These are phyloP conservation scores for Fundulus diaphanus DNA, from an alignment of 2,797 vertebrate species.

Conservation along the genomic window DNA sequence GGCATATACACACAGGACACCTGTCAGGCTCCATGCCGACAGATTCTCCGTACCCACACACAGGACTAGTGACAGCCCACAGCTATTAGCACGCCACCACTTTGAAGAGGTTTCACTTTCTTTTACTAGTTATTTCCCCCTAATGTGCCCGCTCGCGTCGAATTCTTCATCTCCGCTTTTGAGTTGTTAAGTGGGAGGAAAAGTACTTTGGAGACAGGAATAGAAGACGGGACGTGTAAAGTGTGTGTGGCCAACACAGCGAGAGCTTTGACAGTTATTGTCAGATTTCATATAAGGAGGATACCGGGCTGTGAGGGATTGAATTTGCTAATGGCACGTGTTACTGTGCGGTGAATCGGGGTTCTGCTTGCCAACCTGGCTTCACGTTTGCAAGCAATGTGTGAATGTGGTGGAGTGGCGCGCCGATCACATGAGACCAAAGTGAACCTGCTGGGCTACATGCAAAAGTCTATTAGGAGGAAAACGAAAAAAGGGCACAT, in stretches of 20 bases:
- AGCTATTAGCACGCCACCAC: constrained; percentile 81
- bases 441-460: background rate
- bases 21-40: constrained; percentile 78
- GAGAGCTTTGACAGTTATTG: constrained; percentile 72
- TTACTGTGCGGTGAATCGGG: constrained; percentile 39
- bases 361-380: constrained; percentile 30
- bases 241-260: constrained; percentile 63
- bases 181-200: constrained; percentile 78
- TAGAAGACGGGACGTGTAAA: constrained; percentile 54
- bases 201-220: constrained; percentile 71
- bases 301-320: constrained; percentile 55
- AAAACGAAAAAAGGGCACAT: background rate
- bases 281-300: constrained; percentile 71
- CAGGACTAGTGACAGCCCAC: constrained; percentile 81
- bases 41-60: constrained; percentile 73
- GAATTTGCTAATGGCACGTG: constrained; percentile 69
- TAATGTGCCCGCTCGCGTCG: constrained; percentile 79
- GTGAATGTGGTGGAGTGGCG: background rate
- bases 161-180: constrained; percentile 72
- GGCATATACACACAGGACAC: constrained; percentile 70
- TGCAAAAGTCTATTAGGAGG: background rate
- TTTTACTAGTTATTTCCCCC: constrained; percentile 80
- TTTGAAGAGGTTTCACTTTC: constrained; percentile 82
- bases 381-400: background rate
- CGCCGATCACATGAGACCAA: background rate